A percentile compares a stretch with the other conserved stretches of the same genome.
Conservation (phyloP, 1,140 invertebrate genomes). For the Drosophila teissieri region DNA sequence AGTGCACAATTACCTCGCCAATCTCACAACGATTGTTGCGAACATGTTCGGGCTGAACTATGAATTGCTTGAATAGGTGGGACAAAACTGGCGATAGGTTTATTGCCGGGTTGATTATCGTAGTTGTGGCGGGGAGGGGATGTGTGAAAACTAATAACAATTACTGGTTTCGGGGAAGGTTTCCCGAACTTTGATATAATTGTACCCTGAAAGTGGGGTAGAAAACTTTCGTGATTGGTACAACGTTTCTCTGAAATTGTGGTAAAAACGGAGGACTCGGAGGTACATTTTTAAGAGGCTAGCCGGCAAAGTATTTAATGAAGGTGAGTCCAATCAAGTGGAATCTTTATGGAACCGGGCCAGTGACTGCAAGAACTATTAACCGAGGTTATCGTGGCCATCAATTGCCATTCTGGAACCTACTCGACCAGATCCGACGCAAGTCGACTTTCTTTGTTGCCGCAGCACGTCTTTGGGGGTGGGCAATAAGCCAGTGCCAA, state of each 20-base stretch:
- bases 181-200: background rate
- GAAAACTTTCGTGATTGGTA: too few species aligned
- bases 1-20: conserved; percentile 51
- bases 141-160: conserved; percentile 5
- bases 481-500: conserved; percentile 43
- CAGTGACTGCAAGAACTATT: conserved; percentile 31
- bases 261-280: background rate
- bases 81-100: conserved; percentile 42
- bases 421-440: background rate
- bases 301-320: background rate
- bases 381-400: conserved; percentile 5
- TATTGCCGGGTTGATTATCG: conserved; percentile 44
- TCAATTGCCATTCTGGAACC: conserved; percentile 26
- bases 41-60: conserved; percentile 32
- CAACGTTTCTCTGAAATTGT: too few species aligned
- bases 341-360: background rate
- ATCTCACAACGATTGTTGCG: conserved; percentile 22
- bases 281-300: background rate
- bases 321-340: background rate
- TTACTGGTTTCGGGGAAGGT: background rate
- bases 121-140: background rate
- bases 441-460: conserved; percentile 50
- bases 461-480: conserved; percentile 38
- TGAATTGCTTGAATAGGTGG: background rate
- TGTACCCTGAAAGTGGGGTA: background rate